These are phyloP conservation scores for Hoplostethus atlanticus DNA, from an alignment of 2,797 vertebrate genomes.

Conservation along the genomic window DNA sequence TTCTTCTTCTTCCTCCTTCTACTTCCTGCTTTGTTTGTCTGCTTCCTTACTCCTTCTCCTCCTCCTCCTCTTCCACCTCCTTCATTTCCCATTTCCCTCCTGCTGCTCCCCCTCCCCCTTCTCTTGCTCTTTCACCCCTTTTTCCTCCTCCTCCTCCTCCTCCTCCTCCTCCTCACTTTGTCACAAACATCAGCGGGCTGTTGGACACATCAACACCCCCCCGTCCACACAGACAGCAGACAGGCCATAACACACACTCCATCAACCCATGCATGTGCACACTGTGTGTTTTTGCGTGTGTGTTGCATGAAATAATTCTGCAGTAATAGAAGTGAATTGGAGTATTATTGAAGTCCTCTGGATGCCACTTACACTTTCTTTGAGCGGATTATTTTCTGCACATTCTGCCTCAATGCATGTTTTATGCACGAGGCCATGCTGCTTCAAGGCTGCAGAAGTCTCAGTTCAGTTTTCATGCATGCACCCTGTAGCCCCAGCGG, in stretches of 20 bases:
- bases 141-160: no score
- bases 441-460: background rate
- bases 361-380: background rate
- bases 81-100: background rate
- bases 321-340: background rate
- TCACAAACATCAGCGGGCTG: no score
- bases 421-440: background rate
- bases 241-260: no score
- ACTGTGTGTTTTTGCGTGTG: background rate
- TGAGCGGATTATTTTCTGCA: background rate
- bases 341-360: background rate
- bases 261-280: no score
- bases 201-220: no score
- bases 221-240: no score
- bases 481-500: background rate
- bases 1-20: constrained; percentile 23
- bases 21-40: constrained; percentile 6
- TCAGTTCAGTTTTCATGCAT: no score
- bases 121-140: no score
- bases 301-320: background rate
- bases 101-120: background rate
- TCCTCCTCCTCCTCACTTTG: no score
- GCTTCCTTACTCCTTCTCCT: background rate
- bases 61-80: background rate
- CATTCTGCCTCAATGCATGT: background rate